phyloP scores from a whole-genome alignment of 1,140 invertebrate genomes.

The Hypothenemus hampei region DNA sequence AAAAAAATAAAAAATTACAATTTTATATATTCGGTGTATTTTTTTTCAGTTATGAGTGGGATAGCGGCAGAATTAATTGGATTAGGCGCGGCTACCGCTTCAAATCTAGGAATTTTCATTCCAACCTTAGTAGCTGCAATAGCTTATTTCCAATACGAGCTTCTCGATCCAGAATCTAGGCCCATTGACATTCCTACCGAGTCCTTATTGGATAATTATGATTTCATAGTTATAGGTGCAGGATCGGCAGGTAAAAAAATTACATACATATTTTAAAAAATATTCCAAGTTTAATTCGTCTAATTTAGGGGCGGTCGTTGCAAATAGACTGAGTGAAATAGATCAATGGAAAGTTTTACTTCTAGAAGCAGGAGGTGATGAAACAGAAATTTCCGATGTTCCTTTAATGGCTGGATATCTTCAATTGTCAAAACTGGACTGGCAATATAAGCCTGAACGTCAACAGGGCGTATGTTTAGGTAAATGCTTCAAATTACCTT shows the following conservation, averaged over 20 bases:
- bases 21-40: no score
- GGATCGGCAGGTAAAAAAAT: conserved; percentile 78
- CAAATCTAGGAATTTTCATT: conserved; percentile 57
- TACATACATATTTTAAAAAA: neutral
- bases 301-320: conserved; percentile 73
- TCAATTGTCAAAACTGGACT: conserved; percentile 83
- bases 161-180: conserved; percentile 69
- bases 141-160: conserved; percentile 74
- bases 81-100: conserved; percentile 41
- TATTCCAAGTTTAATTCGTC: neutral
- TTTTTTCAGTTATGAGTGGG: conserved; percentile 38
- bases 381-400: conserved; percentile 85
- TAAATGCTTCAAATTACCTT: conserved; percentile 33
- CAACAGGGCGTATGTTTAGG: conserved; percentile 77
- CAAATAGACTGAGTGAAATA: conserved; percentile 76
- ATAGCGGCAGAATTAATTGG: conserved; percentile 36
- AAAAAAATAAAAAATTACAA: conserved; percentile 1
- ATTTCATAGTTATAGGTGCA: conserved; percentile 87
- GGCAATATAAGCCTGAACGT: conserved; percentile 89
- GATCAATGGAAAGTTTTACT: conserved; percentile 77
- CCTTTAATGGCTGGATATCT: conserved; percentile 81
- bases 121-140: conserved; percentile 73
- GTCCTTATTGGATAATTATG: conserved; percentile 64
- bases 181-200: conserved; percentile 62
- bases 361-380: conserved; percentile 86